phyloP scores from a whole-genome alignment of 2,797 vertebrate species.

The Peromyscus aztecus region DNA sequence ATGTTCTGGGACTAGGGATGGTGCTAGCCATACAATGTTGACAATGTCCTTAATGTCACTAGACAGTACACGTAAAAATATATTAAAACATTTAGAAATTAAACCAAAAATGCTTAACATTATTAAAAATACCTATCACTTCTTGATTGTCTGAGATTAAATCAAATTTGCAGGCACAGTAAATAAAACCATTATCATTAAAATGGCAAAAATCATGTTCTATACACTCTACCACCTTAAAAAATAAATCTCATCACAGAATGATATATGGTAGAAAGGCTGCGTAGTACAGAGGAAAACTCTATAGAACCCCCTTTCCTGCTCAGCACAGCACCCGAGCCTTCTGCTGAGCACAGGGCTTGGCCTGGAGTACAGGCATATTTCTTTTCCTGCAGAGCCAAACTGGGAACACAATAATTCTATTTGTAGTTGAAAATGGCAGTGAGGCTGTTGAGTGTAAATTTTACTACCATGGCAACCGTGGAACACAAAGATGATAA shows the following conservation, averaged over 20 bases:
- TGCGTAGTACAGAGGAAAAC: background rate
- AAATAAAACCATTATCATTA: background rate
- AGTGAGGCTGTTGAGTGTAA: constrained; percentile 71
- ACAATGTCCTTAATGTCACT: background rate
- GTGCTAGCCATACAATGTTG: too few species aligned
- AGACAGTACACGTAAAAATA: background rate
- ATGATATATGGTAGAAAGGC: background rate
- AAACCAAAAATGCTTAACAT: background rate
- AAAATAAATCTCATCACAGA: constrained; percentile 15
- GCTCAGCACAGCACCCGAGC: background rate
- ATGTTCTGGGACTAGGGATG: background rate
- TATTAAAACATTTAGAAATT: background rate
- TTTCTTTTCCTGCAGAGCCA: constrained; percentile 66
- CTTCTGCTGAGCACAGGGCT: constrained; percentile 19
- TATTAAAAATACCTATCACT: background rate
- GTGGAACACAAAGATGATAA: constrained; percentile 74
- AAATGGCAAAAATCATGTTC: background rate
- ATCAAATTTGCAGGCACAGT: background rate
- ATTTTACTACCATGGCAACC: constrained; percentile 83
- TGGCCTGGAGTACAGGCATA: constrained; percentile 9
- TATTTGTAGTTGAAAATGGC: constrained; percentile 77
- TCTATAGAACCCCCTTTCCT: background rate
- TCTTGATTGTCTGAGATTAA: background rate
- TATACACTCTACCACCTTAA: background rate
- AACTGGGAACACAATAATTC: constrained; percentile 72